Base-by-base conservation (phyloP, 1,140 invertebrate species). In the Pseudobourletiella spinata region DNA sequence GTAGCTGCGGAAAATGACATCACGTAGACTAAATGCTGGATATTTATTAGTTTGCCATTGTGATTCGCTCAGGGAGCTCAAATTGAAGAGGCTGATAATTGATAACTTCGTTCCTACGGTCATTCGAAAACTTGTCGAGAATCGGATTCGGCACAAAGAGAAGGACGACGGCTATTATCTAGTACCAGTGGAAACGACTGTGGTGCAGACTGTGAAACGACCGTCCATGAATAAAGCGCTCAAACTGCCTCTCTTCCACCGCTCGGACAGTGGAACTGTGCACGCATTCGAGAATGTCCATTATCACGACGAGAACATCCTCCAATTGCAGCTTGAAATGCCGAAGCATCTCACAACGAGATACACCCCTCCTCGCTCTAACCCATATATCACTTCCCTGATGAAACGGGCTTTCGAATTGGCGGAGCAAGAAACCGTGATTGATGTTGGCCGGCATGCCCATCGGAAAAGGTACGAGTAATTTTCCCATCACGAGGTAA, bases 91-190 rank as follows among this genome's bases (percentile, higher is more conserved):
- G 58, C 24, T 61, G 39, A 63, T 67, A 22, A 57, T 70, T 50
- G 65, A 70, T 4, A 70, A 70, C 22, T 70, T 70, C 39, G 64
- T 70, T 50, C 68, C 65, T 18, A 35, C 54, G 1, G 44, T 29
- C 14, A 58, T 46, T 25, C 56, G 65, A n/a, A 61, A 59, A 51
- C 39, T 64, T 20, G 55, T 65, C 11, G 65, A 67, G 32, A 50
- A 28, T 25, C 20, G 66, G 26, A 61, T 67, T 42, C 52, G 57
- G 43, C 57, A 60, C 51, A 57, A 67, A 30, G 61, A 67, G 55
- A 51, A 48, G 32, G 55, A 56, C 22, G 57, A 67, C 22, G 51
- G 32, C 18, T 67, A 63, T 58, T 55, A 57, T 46, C 50, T 67
- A 6, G 52, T 42, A 18, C 57, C 61, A 20, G 29, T 59, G 6